A percentile compares a stretch with the other conserved stretches of the same genome.
Conservation (phyloP, 2,797 vertebrate genomes). For the Thaleichthys pacificus region DNA sequence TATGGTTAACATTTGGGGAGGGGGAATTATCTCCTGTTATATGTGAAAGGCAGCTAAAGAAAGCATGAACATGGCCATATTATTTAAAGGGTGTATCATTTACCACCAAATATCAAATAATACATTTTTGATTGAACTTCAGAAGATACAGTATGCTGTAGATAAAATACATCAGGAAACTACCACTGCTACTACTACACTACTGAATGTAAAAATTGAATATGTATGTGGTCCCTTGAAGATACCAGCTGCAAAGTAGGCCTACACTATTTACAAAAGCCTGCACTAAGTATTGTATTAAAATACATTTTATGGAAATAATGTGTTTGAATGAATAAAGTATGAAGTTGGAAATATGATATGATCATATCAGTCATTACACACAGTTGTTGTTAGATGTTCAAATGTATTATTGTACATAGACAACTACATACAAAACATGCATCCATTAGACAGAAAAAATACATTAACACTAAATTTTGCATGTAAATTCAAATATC, state of each 20-base stretch:
- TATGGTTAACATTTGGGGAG: constrained; percentile 38
- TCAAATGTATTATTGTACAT: not conserved
- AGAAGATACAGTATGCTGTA: constrained; percentile 27
- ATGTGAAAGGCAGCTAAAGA: constrained; percentile 40
- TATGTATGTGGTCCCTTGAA: constrained; percentile 35
- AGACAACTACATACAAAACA: not conserved
- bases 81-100: constrained; percentile 3
- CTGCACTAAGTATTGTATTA: constrained; percentile 67
- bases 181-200: constrained; percentile 14
- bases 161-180: constrained; percentile 38
- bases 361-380: not conserved
- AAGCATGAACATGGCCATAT: constrained; percentile 56
- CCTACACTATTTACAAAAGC: constrained; percentile 53
- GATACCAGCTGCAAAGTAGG: constrained; percentile 50
- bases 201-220: constrained; percentile 63
- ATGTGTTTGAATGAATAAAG: constrained; percentile 73
- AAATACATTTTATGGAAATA: constrained; percentile 31
- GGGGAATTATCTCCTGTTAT: constrained; percentile 28
- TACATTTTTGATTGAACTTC: constrained; percentile 9
- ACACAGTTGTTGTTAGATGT: not conserved
- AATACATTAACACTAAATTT: too few relatives aligned
- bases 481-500: not conserved
- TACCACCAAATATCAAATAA: constrained; percentile 7
- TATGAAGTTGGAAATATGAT: constrained; percentile 39
- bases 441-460: too few relatives aligned